Percentiles rank a stretch among this genome's conserved stretches.
Evolutionary conservation across 1,140 invertebrate species (phyloP).

Genomic region (Holcopasites calliopsidis): DNA sequence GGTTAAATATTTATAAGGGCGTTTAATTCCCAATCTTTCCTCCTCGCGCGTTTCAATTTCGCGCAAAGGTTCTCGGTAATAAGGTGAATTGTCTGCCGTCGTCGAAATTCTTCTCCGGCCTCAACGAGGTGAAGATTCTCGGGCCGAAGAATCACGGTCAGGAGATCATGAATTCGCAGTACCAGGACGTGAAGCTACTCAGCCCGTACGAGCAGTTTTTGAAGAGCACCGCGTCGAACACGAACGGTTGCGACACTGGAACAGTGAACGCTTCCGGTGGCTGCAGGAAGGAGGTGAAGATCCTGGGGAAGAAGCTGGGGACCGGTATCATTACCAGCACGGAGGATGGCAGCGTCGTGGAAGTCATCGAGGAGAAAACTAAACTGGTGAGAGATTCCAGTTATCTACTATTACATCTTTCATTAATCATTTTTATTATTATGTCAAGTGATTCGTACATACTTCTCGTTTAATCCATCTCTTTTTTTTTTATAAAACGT

Average conservation of each 20-base stretch:
- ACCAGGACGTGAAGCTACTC: slow-evolving; percentile 66
- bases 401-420: not conserved
- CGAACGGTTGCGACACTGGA: slow-evolving; percentile 37
- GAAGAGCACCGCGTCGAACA: slow-evolving; percentile 49
- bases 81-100: slow-evolving; percentile 13
- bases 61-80: slow-evolving; percentile 6
- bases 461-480: no score
- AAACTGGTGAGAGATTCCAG: slow-evolving; percentile 48
- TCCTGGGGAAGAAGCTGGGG: slow-evolving; percentile 65
- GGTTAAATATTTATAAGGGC: not conserved
- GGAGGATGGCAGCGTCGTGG: slow-evolving; percentile 57
- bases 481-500: no score
- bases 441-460: no score
- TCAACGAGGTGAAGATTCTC: slow-evolving; percentile 64
- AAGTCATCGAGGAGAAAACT: slow-evolving; percentile 58
- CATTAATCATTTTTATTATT: slow-evolving; percentile 11
- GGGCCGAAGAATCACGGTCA: slow-evolving; percentile 62
- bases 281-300: slow-evolving; percentile 64
- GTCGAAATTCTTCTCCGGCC: slow-evolving; percentile 41
- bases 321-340: slow-evolving; percentile 57
- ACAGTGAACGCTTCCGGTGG: slow-evolving; percentile 27
- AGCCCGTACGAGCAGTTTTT: slow-evolving; percentile 68
- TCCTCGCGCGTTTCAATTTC: not conserved
- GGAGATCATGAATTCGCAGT: slow-evolving; percentile 56
- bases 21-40: not conserved